Evolutionary conservation across 2,888 invertebrate genomes (phyloP).

Genomic region (Mellilla xanthometata): DNA sequence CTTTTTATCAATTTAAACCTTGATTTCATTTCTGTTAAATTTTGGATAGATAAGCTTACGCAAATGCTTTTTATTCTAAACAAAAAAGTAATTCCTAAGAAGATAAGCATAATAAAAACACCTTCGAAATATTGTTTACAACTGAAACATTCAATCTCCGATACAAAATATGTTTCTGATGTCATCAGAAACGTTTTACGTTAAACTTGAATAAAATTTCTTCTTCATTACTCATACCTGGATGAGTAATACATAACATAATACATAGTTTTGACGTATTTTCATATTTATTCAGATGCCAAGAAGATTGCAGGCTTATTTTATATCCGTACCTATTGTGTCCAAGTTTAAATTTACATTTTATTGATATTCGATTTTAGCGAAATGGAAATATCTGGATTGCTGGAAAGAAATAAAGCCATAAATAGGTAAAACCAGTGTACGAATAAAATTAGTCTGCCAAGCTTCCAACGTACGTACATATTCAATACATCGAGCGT

Average conservation of each 20-base stretch:
- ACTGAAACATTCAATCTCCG: too few species aligned
- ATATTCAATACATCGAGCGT: background rate
- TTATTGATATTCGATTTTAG: conserved; percentile 21
- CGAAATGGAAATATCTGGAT: conserved; percentile 20
- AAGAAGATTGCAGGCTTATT: conserved; percentile 56
- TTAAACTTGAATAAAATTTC: conserved; percentile 17
- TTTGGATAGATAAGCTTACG: too few species aligned
- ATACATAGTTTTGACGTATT: conserved; percentile 65
- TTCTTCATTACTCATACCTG: conserved; percentile 22
- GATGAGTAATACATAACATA: conserved; percentile 62
- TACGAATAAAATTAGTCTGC: background rate
- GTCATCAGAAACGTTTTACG: conserved; percentile 13
- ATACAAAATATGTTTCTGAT: conserved; percentile 1
- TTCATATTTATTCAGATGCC: conserved; percentile 61
- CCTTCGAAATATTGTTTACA: too few species aligned
- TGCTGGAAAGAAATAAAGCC: conserved; percentile 8
- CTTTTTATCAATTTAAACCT: too few species aligned
- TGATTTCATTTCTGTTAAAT: too few species aligned
- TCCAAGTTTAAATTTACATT: conserved; percentile 25
- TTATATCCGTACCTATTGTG: conserved; percentile 35
- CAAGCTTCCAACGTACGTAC: background rate
- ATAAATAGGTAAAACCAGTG: background rate
- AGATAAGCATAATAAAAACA: background rate
- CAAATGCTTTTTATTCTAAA: too few species aligned
- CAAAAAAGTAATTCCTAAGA: background rate